These are phyloP conservation scores for Cisticola juncidis DNA, from an alignment of 2,113 vertebrate species.

Conservation along the genomic window DNA sequence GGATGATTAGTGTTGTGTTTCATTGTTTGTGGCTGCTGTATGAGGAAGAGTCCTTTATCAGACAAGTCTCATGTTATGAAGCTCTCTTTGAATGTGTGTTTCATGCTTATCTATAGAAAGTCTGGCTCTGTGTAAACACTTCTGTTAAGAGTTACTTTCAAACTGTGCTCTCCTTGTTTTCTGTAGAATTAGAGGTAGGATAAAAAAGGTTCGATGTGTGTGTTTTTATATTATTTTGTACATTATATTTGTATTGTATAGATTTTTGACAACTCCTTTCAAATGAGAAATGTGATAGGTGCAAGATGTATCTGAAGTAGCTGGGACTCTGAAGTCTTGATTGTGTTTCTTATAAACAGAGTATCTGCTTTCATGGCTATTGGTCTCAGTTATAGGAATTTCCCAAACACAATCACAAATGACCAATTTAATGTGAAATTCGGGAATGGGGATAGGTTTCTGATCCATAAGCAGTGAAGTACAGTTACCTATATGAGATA, in stretches of 20 bases:
- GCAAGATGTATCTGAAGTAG: background rate
- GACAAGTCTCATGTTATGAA: background rate
- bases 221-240: no score
- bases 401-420: background rate
- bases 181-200: background rate
- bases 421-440: background rate
- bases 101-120: background rate
- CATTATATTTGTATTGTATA: no score
- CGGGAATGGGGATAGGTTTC: background rate
- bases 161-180: background rate
- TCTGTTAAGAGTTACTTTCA: background rate
- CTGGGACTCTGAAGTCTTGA: background rate
- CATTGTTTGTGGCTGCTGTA: background rate
- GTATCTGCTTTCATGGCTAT: background rate
- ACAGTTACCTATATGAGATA: fast-evolving
- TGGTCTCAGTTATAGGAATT: background rate
- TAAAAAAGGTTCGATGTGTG: background rate
- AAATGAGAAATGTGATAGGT: background rate
- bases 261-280: background rate
- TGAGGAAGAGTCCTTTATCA: background rate
- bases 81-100: background rate
- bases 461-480: background rate
- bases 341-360: background rate
- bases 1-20: background rate
- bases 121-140: background rate